Evolutionary conservation across 1,140 invertebrate species (phyloP).

Genomic region (Brachionus angularis): DNA sequence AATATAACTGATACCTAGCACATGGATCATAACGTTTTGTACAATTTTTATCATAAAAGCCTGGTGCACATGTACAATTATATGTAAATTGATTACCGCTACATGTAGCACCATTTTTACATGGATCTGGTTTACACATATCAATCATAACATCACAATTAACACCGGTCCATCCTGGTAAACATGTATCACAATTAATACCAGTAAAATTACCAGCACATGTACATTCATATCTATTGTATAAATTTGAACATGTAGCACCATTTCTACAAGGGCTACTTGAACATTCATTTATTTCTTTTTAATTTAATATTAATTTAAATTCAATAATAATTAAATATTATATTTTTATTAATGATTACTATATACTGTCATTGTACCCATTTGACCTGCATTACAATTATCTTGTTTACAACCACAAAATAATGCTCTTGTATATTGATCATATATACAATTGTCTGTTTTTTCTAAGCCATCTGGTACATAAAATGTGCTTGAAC

Average conservation of each 20-base stretch:
- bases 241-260: background rate
- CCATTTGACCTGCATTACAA: conserved; percentile 22
- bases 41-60: too few species aligned
- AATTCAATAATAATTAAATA: conserved; percentile 3
- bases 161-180: conserved; percentile 47
- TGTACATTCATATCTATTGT: background rate
- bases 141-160: conserved; percentile 77
- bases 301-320: background rate
- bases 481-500: conserved; percentile 1
- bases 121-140: conserved; percentile 69
- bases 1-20: too few species aligned
- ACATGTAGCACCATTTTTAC: too few species aligned
- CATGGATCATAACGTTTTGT: too few species aligned
- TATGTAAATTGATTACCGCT: too few species aligned
- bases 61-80: too few species aligned
- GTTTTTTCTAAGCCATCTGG: background rate
- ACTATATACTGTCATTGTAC: background rate
- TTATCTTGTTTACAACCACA: conserved; percentile 13
- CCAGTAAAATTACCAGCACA: background rate
- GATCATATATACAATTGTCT: conserved; percentile 16
- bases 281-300: conserved; percentile 24
- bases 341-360: too few species aligned
- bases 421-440: conserved; percentile 30
- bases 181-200: conserved; percentile 24
- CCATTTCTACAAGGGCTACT: conserved; percentile 40